Conservation (phyloP, 2,888 invertebrate species). For the Anthrax anthrax region DNA sequence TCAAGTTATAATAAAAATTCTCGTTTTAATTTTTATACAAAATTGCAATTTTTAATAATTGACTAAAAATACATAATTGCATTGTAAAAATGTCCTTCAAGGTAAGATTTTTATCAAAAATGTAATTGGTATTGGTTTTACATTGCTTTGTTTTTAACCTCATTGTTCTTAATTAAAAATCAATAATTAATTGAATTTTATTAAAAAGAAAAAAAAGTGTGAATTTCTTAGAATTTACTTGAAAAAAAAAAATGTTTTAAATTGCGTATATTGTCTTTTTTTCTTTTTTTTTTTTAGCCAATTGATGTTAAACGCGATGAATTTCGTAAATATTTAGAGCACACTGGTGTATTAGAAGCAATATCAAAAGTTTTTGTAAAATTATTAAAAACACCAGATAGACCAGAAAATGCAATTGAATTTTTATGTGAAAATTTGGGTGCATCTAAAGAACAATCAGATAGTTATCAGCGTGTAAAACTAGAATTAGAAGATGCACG, state of each 20-base stretch:
- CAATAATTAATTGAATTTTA: too few relatives aligned
- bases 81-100: background rate
- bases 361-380: slow-evolving; percentile 30
- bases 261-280: too few relatives aligned
- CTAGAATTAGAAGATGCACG: slow-evolving; percentile 23
- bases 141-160: too few relatives aligned
- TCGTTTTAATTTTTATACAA: too few relatives aligned
- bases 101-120: background rate
- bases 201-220: too few relatives aligned
- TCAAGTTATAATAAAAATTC: too few relatives aligned
- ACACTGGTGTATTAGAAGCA: slow-evolving; percentile 30
- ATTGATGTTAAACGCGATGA: slow-evolving; percentile 34
- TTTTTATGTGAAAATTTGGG: slow-evolving; percentile 28
- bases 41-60: too few relatives aligned
- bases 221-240: too few relatives aligned
- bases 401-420: slow-evolving; percentile 30
- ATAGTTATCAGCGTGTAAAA: slow-evolving; percentile 24
- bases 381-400: slow-evolving; percentile 20
- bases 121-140: too few relatives aligned
- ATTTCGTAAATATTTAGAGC: slow-evolving; percentile 31
- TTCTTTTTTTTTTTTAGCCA: slow-evolving; percentile 22
- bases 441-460: slow-evolving; percentile 21
- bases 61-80: too few relatives aligned
- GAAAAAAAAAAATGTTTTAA: too few relatives aligned
- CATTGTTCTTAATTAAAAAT: too few relatives aligned